phyloP scores from a whole-genome alignment of 2,797 vertebrate genomes.

The Lutjanus campechanus region DNA sequence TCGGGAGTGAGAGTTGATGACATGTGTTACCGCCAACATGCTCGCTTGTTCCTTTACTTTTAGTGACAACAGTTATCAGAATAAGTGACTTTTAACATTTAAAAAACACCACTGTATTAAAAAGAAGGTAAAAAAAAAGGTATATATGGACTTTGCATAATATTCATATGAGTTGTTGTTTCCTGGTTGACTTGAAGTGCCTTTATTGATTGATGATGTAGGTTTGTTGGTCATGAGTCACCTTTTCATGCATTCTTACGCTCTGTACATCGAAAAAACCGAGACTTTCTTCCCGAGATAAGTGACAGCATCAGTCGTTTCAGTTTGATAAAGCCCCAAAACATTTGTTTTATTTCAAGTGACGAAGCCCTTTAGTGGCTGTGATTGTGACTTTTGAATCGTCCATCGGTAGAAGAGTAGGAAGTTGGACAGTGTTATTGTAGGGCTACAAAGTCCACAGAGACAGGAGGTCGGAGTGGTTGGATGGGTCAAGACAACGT shows the following conservation, averaged over 20 bases:
- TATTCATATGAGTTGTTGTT: neutral
- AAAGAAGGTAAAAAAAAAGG: neutral
- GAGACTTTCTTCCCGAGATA: neutral
- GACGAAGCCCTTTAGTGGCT: neutral
- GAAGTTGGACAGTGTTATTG: neutral
- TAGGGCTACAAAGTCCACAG: neutral
- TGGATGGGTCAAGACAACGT: neutral
- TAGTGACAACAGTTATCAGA: neutral
- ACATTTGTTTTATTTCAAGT: neutral
- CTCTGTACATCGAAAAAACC: neutral
- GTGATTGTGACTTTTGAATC: neutral
- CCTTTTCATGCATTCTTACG: neutral
- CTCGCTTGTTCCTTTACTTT: neutral
- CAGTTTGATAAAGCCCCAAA: neutral
- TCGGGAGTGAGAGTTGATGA: neutral
- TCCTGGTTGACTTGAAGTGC: neutral
- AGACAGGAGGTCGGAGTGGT: neutral
- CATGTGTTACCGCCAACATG: neutral
- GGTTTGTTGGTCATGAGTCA: neutral
- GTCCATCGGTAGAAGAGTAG: neutral
- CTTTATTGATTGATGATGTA: neutral
- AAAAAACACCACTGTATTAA: neutral
- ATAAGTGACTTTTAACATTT: neutral
- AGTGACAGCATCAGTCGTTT: neutral
- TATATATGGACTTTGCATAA: neutral